Percentiles rank a stretch among this genome's conserved stretches.
Evolutionary conservation across 2,888 invertebrate genomes (phyloP).

Genomic region (Diarsia brunnea): DNA sequence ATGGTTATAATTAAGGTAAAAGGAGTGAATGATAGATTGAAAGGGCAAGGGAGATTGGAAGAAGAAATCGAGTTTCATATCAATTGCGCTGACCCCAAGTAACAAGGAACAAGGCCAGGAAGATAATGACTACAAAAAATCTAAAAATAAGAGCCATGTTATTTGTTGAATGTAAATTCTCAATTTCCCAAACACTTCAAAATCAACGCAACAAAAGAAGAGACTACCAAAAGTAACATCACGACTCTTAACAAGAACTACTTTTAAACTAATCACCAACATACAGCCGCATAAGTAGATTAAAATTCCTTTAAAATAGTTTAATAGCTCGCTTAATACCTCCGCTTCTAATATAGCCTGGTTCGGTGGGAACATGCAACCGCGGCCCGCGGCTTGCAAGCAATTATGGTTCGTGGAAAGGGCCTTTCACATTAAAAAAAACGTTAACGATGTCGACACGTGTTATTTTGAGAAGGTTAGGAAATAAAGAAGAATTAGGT

Average conservation of each 20-base stretch:
- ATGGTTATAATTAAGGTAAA: background rate
- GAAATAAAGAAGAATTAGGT: conserved; percentile 19
- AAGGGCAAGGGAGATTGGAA: background rate
- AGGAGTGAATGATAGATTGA: too few relatives aligned
- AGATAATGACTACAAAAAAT: background rate
- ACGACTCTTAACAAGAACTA: conserved; percentile 9
- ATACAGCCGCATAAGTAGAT: conserved; percentile 41
- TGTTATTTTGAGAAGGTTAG: conserved; percentile 28
- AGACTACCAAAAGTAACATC: background rate
- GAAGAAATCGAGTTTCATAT: background rate
- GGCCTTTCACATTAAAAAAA: conserved; percentile 60
- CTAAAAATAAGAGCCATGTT: background rate
- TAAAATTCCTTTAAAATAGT: conserved; percentile 65
- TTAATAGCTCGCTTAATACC: conserved; percentile 47
- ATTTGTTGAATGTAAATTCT: background rate
- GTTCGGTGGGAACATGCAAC: conserved; percentile 60
- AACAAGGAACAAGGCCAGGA: background rate
- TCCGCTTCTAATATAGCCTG: conserved; percentile 25
- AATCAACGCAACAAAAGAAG: conserved; percentile 5
- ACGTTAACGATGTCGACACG: conserved; percentile 51
- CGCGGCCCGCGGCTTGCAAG: conserved; percentile 56
- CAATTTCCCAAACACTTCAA: background rate
- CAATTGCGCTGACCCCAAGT: background rate
- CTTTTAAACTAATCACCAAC: conserved; percentile 24
- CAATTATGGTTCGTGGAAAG: conserved; percentile 60